A percentile compares a stretch with the other conserved stretches of the same genome.
These are phyloP conservation scores for Lineus longissimus DNA, from an alignment of 1,140 invertebrate species.

Conservation along the genomic window DNA sequence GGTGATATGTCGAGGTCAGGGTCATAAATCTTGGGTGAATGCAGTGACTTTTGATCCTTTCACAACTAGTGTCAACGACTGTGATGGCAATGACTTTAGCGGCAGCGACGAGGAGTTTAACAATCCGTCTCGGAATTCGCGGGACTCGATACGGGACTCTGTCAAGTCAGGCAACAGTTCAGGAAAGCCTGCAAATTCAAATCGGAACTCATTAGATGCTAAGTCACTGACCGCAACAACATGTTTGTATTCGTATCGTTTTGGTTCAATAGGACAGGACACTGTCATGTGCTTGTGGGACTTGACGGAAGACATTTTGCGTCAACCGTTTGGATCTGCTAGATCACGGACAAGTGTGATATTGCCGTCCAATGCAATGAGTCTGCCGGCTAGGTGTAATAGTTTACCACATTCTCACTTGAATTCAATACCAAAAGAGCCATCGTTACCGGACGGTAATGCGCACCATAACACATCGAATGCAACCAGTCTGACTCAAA, in stretches of 20 bases:
- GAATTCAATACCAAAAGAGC: constrained; percentile 41
- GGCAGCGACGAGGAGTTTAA: constrained; percentile 46
- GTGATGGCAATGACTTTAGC: constrained; percentile 35
- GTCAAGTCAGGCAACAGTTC: constrained; percentile 6
- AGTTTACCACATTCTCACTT: constrained; percentile 32
- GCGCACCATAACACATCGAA: constrained; percentile 30
- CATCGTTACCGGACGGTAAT: constrained; percentile 35
- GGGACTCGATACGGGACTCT: constrained; percentile 11
- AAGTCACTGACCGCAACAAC: constrained; percentile 23
- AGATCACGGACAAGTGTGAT: constrained; percentile 36
- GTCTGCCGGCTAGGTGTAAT: constrained; percentile 36
- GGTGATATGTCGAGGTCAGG: constrained; percentile 92
- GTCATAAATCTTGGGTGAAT: constrained; percentile 86
- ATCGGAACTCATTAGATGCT: constrained; percentile 23
- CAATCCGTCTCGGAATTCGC: constrained; percentile 31
- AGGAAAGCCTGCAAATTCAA: constrained; percentile 16
- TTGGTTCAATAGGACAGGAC: constrained; percentile 97
- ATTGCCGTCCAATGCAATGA: constrained; percentile 19
- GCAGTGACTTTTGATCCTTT: constrained; percentile 96
- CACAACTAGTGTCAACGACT: constrained; percentile 61
- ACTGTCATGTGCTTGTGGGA: constrained; percentile 98
- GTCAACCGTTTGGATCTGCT: constrained; percentile 48
- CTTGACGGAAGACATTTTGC: constrained; percentile 89
- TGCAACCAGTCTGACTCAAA: constrained; percentile 53
- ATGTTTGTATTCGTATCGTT: constrained; percentile 62